phyloP scores from a whole-genome alignment of 2,797 vertebrate genomes.

The Alauda arvensis region DNA sequence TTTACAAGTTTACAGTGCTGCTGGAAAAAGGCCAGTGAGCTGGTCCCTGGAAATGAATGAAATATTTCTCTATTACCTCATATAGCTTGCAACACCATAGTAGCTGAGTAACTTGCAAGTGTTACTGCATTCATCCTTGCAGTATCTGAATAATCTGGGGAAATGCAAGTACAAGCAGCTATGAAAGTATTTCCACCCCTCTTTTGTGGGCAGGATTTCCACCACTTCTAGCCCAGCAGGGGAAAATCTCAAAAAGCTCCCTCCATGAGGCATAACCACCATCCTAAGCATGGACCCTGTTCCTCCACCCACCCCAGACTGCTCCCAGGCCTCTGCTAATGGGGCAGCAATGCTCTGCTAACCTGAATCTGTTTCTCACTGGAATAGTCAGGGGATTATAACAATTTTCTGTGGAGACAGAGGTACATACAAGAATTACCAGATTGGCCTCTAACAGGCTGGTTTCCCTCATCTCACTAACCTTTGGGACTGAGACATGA shows the following conservation, averaged over 20 bases:
- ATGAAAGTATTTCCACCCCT: background rate
- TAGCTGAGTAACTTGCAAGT: background rate
- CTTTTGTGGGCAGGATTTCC: background rate
- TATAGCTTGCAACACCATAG: background rate
- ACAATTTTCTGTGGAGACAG: background rate
- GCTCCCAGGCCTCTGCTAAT: background rate
- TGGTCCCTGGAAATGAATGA: constrained; percentile 39
- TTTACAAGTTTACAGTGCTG: constrained; percentile 26
- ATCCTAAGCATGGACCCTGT: background rate
- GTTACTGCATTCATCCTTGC: background rate
- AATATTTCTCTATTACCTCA: constrained; percentile 46
- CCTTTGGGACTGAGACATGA: background rate
- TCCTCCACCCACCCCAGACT: background rate
- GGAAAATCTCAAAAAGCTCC: background rate
- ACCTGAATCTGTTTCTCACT: background rate
- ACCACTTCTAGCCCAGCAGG: background rate
- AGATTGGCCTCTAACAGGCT: background rate
- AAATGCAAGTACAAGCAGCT: background rate
- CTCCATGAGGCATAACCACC: rapidly evolving
- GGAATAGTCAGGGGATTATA: background rate
- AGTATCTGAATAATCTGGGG: background rate
- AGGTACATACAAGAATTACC: background rate
- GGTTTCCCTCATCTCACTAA: background rate
- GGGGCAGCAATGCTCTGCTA: background rate
- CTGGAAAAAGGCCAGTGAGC: constrained; percentile 23